Percentiles rank a stretch among this genome's conserved stretches.
These are phyloP conservation scores for Temnothorax rugatulus DNA, from an alignment of 2,888 invertebrate genomes.

Conservation along the genomic window DNA sequence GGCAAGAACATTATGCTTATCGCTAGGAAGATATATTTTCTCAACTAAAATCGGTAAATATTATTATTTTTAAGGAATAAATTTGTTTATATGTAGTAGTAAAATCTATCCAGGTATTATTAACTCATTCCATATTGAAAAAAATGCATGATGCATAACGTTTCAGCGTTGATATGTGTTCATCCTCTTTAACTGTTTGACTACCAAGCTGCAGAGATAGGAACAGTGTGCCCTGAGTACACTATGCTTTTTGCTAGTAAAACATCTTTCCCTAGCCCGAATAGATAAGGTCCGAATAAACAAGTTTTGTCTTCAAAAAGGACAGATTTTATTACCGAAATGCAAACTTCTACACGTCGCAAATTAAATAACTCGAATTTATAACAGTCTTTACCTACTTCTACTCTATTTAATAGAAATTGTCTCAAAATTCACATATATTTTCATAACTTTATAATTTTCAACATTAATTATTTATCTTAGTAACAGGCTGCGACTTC, in stretches of 20 bases:
- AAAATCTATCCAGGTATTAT: background rate
- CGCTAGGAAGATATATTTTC: background rate
- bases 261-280: background rate
- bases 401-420: background rate
- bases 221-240: background rate
- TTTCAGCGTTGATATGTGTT: conserved; percentile 14
- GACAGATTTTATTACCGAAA: background rate
- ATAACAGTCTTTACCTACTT: no score
- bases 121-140: background rate
- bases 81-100: background rate
- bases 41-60: background rate
- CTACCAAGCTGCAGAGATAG: conserved; percentile 13
- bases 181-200: conserved; percentile 37
- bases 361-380: conserved; percentile 3
- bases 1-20: background rate
- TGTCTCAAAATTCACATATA: background rate
- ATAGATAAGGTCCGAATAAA: conserved; percentile 14
- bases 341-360: background rate
- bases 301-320: background rate
- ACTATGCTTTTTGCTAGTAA: conserved; percentile 14
- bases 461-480: background rate
- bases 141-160: background rate
- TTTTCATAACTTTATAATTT: background rate
- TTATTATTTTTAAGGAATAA: background rate
- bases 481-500: background rate